Base-by-base conservation (phyloP, 37 sponge, comb jelly and placozoan genomes). In the Diacarnus erythraeanus region DNA sequence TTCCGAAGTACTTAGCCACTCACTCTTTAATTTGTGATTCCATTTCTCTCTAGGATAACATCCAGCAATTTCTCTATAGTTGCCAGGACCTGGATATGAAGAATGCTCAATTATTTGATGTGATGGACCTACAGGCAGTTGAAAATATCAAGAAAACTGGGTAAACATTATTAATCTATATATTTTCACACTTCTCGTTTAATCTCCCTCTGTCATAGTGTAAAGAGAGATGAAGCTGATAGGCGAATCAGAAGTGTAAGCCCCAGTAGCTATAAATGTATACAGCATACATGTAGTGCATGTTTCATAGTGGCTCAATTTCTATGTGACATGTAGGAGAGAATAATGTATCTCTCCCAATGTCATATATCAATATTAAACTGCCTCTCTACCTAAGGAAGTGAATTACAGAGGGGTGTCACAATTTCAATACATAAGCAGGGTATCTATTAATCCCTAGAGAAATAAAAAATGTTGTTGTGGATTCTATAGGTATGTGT, bases 71-170 rank as follows among this genome's bases (percentile, higher is more conserved):
- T 64, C 69, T 95, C 47, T 21, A 25, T 26, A 88, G 79, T 0
- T 95, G 96, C 78, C 74, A 84, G 47, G 56, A 67, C 2, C 76
- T 95, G 34, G 87, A 84, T 34, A 78, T 95, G 63, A 89, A 86
- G 18, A 86, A 83, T 37, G 80, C 76, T 0, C 96, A 95, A 58
- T 67, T 92, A 9, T 95, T 95, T 87, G 96, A 92, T 37, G 36
- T 69, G 23, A 92, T 85, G 38, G 96, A 95, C 77, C 82, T 95
- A 38, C 90, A 92, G 56, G 88, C 75, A 65, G 61, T 41, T n/a
- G 76, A 31, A 31, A 57, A 74, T 5, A 3, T 51, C 0, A 37
- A 36, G 42, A 64, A 30, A 68, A 39, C 63, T 36, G 82, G 87
- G 87, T 87, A 57, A 64, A 60, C 36, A 51, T 47, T 71, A 27